phyloP scores from a whole-genome alignment of 2,888 invertebrate species.

The Trisateles emortualis region DNA sequence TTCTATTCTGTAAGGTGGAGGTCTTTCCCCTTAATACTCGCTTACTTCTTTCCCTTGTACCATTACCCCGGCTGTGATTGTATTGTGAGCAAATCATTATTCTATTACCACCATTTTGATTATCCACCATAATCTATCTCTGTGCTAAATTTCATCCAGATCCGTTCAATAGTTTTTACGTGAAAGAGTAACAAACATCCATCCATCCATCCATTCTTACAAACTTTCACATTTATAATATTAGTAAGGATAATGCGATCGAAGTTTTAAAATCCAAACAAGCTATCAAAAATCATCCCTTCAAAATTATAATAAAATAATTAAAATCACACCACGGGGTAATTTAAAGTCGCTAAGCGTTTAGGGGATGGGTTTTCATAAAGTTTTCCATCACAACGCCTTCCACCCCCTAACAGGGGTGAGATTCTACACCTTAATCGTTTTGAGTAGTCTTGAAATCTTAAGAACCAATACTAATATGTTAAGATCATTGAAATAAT shows the following conservation, averaged over 20 bases:
- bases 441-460: constrained; percentile 21
- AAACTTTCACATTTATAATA: too few relatives aligned
- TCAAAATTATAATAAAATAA: constrained; percentile 53
- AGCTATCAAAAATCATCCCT: not conserved
- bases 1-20: too few relatives aligned
- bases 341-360: constrained; percentile 52
- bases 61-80: not conserved
- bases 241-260: too few relatives aligned
- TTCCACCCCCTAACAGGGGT: constrained; percentile 39
- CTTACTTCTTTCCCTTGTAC: too few relatives aligned
- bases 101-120: constrained; percentile 45
- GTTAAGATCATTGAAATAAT: too few relatives aligned
- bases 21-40: too few relatives aligned
- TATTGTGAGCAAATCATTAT: constrained; percentile 35
- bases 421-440: constrained; percentile 43
- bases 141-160: too few relatives aligned
- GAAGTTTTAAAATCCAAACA: constrained; percentile 20
- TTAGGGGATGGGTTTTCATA: constrained; percentile 39
- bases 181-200: too few relatives aligned
- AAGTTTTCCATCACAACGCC: constrained; percentile 62
- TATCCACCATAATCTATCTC: too few relatives aligned
- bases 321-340: constrained; percentile 56
- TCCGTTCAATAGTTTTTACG: too few relatives aligned
- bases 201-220: too few relatives aligned
- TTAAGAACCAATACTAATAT: not conserved